Conservation (phyloP, 2,113 vertebrate species). For the Xyrauchen texanus region DNA sequence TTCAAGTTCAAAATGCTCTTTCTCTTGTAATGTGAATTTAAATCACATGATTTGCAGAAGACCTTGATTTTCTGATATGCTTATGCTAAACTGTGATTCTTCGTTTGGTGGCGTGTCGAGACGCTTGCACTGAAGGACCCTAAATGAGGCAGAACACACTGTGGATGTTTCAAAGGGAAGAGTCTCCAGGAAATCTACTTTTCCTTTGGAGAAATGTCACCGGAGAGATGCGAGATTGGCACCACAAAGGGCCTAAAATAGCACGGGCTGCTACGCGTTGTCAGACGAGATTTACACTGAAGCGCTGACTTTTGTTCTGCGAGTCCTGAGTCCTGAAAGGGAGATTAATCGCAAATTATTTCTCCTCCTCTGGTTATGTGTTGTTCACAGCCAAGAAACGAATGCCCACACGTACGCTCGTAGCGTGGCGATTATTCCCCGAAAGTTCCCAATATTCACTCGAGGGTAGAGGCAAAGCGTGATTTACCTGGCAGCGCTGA, state of each 20-base stretch:
- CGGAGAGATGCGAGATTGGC: constrained; percentile 98
- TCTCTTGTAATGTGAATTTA: background rate
- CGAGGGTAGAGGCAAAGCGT: constrained; percentile 27
- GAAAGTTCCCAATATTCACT: too few species aligned
- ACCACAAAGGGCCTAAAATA: constrained; percentile 98
- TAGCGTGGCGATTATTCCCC: constrained; percentile 64
- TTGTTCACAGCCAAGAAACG: constrained; percentile 44
- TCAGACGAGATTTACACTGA: constrained; percentile 98
- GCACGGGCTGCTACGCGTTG: constrained; percentile 97
- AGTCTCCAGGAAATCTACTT: constrained; percentile 99
- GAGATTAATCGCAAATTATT: constrained; percentile 90
- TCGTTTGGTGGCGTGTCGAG: constrained; percentile 69
- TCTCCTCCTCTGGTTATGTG: constrained; percentile 79
- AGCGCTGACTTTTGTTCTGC: constrained; percentile 99
- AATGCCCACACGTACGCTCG: background rate
- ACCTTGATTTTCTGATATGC: constrained; percentile 68
- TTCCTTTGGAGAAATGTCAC: constrained; percentile 99
- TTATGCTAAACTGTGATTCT: constrained; percentile 80
- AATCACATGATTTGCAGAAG: background rate
- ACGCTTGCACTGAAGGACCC: constrained; percentile 80
- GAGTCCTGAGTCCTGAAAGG: constrained; percentile 88
- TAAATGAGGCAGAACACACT: constrained; percentile 66
- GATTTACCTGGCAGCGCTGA: constrained; percentile 83
- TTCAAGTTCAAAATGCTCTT: too few species aligned
- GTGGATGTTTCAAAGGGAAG: constrained; percentile 95